Base-by-base conservation (phyloP, 2,797 vertebrate genomes). In the Huso huso region DNA sequence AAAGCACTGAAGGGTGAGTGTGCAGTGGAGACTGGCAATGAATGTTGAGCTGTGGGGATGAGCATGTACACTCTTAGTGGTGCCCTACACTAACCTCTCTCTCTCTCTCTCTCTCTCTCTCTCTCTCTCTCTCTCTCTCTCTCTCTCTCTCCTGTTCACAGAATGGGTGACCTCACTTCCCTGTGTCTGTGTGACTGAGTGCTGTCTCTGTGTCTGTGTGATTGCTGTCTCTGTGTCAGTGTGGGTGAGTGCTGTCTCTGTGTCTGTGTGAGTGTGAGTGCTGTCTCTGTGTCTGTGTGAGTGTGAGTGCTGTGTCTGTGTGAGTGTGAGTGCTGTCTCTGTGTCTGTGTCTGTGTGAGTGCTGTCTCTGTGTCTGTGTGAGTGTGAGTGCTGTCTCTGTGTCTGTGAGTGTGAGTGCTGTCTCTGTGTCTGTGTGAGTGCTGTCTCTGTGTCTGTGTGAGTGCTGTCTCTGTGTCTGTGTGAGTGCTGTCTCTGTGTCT, bases 121-220 rank as follows among this genome's bases (percentile, higher is more conserved):
- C 10, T 49, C 18, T 69, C 50, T 72, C 10, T 49, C 18, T 69
- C 50, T 72, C 10, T 49, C 18, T 69, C 50, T 72, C 10, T 49
- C 74, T n/a, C 71, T 70, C 74, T 69, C 50, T 72, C 10, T 49
- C 18, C 6, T 69, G 77, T 74, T 53, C 49, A 23, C 72, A 99
- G n/a, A n/a, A n/a, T n/a, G n/a, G n/a, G 97, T 99, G 12, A 95
- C 95, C 8, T 96, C 96, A 15, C 83, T 98, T 74, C 91, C 95
- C 58, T n/a, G n/a, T n/a, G n/a, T n/a, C n/a, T n/a, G n/a, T n/a
- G n/a, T n/a, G n/a, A n/a, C n/a, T n/a, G n/a, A n/a, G 9, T 49
- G 11, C 23, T 37, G 23, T 37, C 23, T 37, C 23, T 37, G 23
- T 37, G 2, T 37, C 23, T n/a, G 1, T 23, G 23, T 23, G 1